Conservation (phyloP, 2,888 invertebrate genomes). For the Dryobota labecula region DNA sequence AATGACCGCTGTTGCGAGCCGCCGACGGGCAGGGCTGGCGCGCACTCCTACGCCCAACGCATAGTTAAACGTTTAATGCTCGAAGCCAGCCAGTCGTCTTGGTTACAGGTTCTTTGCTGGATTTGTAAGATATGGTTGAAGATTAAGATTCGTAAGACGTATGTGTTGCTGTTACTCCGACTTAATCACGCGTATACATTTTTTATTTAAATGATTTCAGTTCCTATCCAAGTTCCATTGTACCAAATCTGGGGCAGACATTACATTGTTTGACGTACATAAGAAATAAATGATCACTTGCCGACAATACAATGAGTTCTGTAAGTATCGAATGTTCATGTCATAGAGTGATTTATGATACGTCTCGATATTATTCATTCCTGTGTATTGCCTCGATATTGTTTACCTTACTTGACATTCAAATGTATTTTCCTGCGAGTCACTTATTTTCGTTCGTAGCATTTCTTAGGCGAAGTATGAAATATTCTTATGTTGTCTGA, state of each 20-base stretch:
- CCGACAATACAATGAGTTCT: constrained; percentile 60
- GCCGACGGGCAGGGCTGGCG: constrained; percentile 72
- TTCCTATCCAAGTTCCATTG: constrained; percentile 56
- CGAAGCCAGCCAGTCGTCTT: background rate
- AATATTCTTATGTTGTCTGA: background rate
- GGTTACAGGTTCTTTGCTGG: background rate
- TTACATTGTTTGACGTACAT: constrained; percentile 64
- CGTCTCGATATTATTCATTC: constrained; percentile 51
- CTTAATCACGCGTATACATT: constrained; percentile 54
- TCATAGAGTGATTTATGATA: constrained; percentile 64
- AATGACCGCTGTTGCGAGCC: constrained; percentile 81
- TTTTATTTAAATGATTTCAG: constrained; percentile 58
- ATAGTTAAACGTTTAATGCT: background rate
- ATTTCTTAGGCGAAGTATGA: background rate
- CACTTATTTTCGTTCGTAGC: constrained; percentile 36
- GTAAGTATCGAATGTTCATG: constrained; percentile 63
- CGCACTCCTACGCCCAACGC: background rate
- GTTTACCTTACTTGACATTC: constrained; percentile 62
- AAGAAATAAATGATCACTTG: constrained; percentile 66
- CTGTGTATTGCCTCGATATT: constrained; percentile 61
- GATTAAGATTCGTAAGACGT: background rate
- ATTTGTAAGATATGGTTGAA: background rate
- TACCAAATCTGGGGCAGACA: constrained; percentile 60
- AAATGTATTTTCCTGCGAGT: constrained; percentile 51
- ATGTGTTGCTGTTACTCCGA: constrained; percentile 15